A percentile compares a stretch with the other conserved stretches of the same genome.
phyloP scores from a whole-genome alignment of 2,888 invertebrate genomes.

The Flexamia atlantica region DNA sequence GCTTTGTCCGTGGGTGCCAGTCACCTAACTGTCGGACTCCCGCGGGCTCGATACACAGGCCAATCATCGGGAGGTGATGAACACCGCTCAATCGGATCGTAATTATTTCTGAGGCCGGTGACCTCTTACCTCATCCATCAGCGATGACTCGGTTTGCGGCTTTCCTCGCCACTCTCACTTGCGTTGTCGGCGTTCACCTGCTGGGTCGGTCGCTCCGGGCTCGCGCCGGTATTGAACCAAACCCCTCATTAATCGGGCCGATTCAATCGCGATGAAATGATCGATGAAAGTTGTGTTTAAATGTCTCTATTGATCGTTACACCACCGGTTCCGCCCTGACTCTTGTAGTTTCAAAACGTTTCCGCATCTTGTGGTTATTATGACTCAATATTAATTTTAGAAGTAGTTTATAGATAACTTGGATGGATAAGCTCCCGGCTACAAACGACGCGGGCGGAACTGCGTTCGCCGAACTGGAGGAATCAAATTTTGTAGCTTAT shows the following conservation, averaged over 20 bases:
- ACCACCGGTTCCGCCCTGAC: slow-evolving; percentile 17
- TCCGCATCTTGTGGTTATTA: neutral
- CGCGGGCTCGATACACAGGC: neutral
- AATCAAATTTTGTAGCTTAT: too few relatives aligned
- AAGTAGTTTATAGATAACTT: too few relatives aligned
- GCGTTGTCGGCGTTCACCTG: neutral
- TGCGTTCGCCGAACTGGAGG: too few relatives aligned
- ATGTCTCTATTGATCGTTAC: slow-evolving; percentile 41
- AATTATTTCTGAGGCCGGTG: slow-evolving; percentile 1
- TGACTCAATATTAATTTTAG: neutral
- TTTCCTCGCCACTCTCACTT: neutral
- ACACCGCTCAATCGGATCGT: neutral
- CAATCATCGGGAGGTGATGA: neutral
- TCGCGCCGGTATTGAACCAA: slow-evolving; percentile 19
- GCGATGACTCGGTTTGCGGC: neutral
- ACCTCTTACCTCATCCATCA: slow-evolving; percentile 15
- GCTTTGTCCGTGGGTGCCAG: slow-evolving; percentile 3
- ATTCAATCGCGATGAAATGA: slow-evolving; percentile 41
- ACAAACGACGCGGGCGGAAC: too few relatives aligned
- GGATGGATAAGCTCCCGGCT: too few relatives aligned
- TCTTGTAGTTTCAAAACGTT: neutral
- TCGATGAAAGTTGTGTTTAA: slow-evolving; percentile 40
- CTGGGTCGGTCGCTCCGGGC: neutral
- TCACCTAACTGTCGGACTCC: slow-evolving; percentile 18
- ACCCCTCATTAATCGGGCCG: slow-evolving; percentile 30